Evolutionary conservation across 2,113 vertebrate genomes (phyloP).

Genomic region (Ptilorrhoa leucosticta): DNA sequence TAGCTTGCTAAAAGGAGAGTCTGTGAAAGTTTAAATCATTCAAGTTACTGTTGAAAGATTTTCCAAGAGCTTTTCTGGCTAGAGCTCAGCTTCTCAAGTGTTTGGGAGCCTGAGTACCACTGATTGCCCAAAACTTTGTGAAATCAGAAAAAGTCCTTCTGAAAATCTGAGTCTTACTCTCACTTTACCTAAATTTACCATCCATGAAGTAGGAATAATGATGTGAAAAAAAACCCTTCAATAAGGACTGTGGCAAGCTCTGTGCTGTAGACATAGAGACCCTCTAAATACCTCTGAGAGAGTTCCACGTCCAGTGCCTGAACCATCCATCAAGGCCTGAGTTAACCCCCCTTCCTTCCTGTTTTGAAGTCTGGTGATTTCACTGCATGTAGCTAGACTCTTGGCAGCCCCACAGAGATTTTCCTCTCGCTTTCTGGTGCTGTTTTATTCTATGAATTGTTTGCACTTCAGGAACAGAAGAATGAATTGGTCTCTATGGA

Average conservation of each 20-base stretch:
- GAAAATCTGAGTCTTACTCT: background rate
- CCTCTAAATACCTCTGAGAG: background rate
- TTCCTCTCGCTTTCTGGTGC: background rate
- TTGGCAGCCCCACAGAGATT: slow-evolving; percentile 36
- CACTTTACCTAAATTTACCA: background rate
- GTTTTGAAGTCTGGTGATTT: slow-evolving; percentile 6
- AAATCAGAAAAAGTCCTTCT: background rate
- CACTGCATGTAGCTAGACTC: background rate
- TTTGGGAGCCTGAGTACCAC: background rate
- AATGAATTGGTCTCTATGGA: slow-evolving; percentile 40
- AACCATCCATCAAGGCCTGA: background rate
- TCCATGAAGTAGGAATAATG: background rate
- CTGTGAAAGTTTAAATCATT: background rate
- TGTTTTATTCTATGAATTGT: slow-evolving; percentile 46
- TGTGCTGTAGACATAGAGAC: background rate
- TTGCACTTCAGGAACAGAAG: slow-evolving; percentile 41
- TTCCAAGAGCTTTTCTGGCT: background rate
- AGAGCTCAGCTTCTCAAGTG: background rate
- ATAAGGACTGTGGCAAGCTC: background rate
- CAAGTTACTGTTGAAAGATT: background rate
- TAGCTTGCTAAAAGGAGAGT: background rate
- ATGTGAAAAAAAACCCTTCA: background rate
- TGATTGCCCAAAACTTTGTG: background rate
- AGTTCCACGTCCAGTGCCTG: background rate
- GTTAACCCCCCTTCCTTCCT: background rate